These are phyloP conservation scores for Drosophila pseudoananassae DNA, from an alignment of 1,140 invertebrate species.

Conservation along the genomic window DNA sequence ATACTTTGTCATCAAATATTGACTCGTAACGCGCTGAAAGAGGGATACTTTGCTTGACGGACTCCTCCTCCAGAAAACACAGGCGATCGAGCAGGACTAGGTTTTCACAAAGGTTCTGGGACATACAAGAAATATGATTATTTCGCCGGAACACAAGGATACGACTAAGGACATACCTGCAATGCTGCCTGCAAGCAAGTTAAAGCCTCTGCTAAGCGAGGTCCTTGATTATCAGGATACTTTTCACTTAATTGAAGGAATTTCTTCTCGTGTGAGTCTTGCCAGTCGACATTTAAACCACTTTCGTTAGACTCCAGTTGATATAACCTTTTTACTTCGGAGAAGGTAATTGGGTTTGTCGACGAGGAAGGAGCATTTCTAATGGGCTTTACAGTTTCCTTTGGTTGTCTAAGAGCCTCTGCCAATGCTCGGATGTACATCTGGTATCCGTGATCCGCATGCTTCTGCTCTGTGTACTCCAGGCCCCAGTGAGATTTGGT, in stretches of 20 bases:
- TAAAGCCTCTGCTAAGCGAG: constrained; percentile 62
- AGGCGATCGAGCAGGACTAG: constrained; percentile 88
- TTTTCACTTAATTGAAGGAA: constrained; percentile 38
- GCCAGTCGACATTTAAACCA: constrained; percentile 21
- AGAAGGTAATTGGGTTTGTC: constrained; percentile 11
- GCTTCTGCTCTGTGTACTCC: constrained; percentile 18
- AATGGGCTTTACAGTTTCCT: constrained; percentile 34
- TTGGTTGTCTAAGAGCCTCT: constrained; percentile 37
- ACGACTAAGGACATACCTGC: constrained; percentile 70
- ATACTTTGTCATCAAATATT: constrained; percentile 86
- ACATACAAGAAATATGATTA: neutral
- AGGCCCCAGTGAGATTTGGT: constrained; percentile 57
- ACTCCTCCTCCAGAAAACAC: constrained; percentile 87
- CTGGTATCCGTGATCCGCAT: constrained; percentile 54
- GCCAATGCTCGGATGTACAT: constrained; percentile 70
- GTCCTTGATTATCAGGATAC: constrained; percentile 40
- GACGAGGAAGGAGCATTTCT: neutral
- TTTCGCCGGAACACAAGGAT: neutral
- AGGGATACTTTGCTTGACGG: constrained; percentile 66
- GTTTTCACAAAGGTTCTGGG: constrained; percentile 87
- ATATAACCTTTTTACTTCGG: constrained; percentile 25
- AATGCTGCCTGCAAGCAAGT: constrained; percentile 73
- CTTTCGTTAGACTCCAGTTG: constrained; percentile 26
- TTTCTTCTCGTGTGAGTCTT: constrained; percentile 30
- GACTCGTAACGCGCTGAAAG: constrained; percentile 85